These are phyloP conservation scores for Tinea semifulvella DNA, from an alignment of 2,888 invertebrate genomes.

Conservation along the genomic window DNA sequence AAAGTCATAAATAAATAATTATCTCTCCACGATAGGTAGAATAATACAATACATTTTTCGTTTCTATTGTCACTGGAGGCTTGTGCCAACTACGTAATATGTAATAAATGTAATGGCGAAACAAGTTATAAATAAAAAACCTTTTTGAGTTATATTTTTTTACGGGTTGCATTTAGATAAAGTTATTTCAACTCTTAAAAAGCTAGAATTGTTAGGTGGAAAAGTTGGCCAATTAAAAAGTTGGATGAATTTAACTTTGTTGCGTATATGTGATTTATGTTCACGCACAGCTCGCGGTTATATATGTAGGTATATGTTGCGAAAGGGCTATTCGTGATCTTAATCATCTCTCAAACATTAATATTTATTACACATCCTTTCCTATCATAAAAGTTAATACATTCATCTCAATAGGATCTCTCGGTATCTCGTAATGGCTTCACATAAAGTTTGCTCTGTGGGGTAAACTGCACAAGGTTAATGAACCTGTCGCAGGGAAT, in stretches of 20 bases:
- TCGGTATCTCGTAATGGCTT: not conserved
- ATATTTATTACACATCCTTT: conserved; percentile 11
- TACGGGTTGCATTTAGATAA: too few relatives aligned
- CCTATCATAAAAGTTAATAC: conserved; percentile 8
- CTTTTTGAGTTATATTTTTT: too few relatives aligned
- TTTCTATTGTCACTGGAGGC: too few relatives aligned
- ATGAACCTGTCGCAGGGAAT: conserved; percentile 4
- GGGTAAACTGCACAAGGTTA: conserved; percentile 4
- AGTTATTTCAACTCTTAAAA: not conserved
- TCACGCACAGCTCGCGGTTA: not conserved
- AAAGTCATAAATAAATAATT: too few relatives aligned
- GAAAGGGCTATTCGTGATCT: conserved; percentile 4
- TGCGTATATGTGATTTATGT: conserved; percentile 7
- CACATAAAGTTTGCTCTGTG: conserved; percentile 6
- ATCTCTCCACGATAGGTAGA: too few relatives aligned
- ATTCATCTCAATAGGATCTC: conserved; percentile 9
- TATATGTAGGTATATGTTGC: not conserved
- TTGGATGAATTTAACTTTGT: conserved; percentile 9
- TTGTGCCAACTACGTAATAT: too few relatives aligned
- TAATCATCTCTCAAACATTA: conserved; percentile 5
- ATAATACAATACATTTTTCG: too few relatives aligned
- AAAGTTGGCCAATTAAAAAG: conserved; percentile 12
- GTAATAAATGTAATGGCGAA: too few relatives aligned
- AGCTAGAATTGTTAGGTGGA: conserved; percentile 7
- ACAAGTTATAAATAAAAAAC: too few relatives aligned